phyloP scores from a whole-genome alignment of 2,888 invertebrate genomes.

The Agonopterix alstromeriana region DNA sequence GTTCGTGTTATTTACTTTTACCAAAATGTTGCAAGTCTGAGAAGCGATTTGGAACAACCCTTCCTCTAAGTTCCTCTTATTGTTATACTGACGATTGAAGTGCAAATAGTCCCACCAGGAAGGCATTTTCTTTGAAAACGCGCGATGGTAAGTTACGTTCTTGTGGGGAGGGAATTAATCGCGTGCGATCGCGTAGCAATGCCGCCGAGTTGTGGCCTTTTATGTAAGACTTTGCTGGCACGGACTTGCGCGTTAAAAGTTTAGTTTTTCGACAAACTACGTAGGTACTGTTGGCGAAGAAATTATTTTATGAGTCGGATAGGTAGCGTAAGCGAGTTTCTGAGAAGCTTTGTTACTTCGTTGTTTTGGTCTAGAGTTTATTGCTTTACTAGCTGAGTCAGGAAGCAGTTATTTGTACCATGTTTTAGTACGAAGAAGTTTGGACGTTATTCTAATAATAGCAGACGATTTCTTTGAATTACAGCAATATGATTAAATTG shows the following conservation, averaged over 20 bases:
- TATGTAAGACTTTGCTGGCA: conserved; percentile 17
- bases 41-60: conserved; percentile 87
- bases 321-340: conserved; percentile 1
- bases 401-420: too few relatives aligned
- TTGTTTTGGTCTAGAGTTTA: too few relatives aligned
- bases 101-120: conserved; percentile 79
- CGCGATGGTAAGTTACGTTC: neutral
- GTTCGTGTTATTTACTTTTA: conserved; percentile 86
- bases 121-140: conserved; percentile 54
- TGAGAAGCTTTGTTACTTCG: neutral
- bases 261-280: conserved; percentile 26
- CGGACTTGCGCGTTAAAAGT: conserved; percentile 65
- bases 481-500: too few relatives aligned
- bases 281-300: conserved; percentile 23
- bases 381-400: too few relatives aligned
- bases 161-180: neutral
- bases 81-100: conserved; percentile 66
- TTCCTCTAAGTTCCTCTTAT: conserved; percentile 82
- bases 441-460: too few relatives aligned
- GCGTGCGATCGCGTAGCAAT: conserved; percentile 24
- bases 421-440: too few relatives aligned
- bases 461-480: too few relatives aligned
- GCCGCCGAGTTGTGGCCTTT: conserved; percentile 15
- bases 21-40: conserved; percentile 85
- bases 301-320: conserved; percentile 7